Base-by-base conservation (phyloP, 1,140 invertebrate species). In the Conus betulinus region DNA sequence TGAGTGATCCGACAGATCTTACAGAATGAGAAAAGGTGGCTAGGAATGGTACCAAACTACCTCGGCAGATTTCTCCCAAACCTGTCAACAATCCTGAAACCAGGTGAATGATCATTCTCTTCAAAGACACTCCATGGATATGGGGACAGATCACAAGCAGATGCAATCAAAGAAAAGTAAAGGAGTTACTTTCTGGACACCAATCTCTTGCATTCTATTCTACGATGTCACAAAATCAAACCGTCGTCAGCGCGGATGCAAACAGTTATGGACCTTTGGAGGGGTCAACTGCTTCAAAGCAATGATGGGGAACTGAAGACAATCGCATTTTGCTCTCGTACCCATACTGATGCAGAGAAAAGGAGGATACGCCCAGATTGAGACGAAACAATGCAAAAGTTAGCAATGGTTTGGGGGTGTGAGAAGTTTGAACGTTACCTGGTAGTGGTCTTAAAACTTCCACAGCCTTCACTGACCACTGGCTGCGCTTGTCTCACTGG, bases 341-440 rank as follows among this genome's bases (percentile, higher is more conserved):
- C 93, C 8, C 91, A 96, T 27, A 94, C 92, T 15, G 78, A 92
- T 27, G 91, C 95, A 13, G 95, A 96, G n/a, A n/a, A 91, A 89
- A 92, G n/a, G n/a, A 89, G 95, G 94, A 78, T 96, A 96, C 81
- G 91, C 94, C 15, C 95, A 96, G 89, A 95, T 96, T 57, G n/a
- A n/a, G n/a, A n/a, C n/a, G 96, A 96, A 95, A 91, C 96, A 97
- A 93, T 96, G 94, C 10, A n/a, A n/a, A n/a, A n/a, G n/a, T 91
- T 96, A 23, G 95, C 95, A 15, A 93, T 96, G n/a, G 89, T 96
- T 0, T 96, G 94, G 92, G 95, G 94, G 3, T 94, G 96, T 27
- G 93, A 94, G 84, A 39, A 96, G 91, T 96, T 96, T 92, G 92
- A 95, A 25, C 89, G 39, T 39, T 39, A 39, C 39, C 39, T 39